Evolutionary conservation across 2,888 invertebrate genomes (phyloP).

Genomic region (Sturmia bella): DNA sequence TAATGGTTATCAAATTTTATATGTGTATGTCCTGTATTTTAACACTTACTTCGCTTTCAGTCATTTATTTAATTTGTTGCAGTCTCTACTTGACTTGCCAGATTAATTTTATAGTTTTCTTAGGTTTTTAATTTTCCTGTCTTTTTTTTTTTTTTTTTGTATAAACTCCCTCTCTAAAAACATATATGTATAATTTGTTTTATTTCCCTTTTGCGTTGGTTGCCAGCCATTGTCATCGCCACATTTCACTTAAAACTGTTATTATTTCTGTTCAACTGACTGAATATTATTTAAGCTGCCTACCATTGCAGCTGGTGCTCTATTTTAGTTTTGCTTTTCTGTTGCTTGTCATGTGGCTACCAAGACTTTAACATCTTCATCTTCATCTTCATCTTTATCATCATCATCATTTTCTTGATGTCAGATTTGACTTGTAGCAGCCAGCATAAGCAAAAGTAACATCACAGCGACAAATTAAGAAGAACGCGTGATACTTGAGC

Average conservation of each 20-base stretch:
- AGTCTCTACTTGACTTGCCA: no score
- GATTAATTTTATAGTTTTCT: no score
- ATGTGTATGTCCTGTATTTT: no score
- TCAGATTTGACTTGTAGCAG: constrained; percentile 42
- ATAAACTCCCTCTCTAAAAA: no score
- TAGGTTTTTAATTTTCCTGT: no score
- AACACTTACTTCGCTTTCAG: no score
- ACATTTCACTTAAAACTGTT: constrained; percentile 20
- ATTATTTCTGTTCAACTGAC: constrained; percentile 9
- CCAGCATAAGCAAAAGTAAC: no score
- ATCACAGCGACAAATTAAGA: constrained; percentile 43
- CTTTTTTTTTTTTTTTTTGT: no score
- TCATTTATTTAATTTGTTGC: no score
- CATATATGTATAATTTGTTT: no score
- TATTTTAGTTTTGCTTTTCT: not conserved
- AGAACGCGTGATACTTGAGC: constrained; percentile 62
- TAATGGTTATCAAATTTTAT: no score
- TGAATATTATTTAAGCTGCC: not conserved
- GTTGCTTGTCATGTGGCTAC: constrained; percentile 5
- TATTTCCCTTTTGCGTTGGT: not conserved
- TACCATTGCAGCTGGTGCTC: constrained; percentile 21
- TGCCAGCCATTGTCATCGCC: not conserved
- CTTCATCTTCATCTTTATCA: constrained; percentile 5
- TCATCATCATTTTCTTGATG: constrained; percentile 31
- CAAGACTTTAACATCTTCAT: constrained; percentile 16